Evolutionary conservation across 1,140 invertebrate genomes (phyloP).

Genomic region (Micrasema minimum): DNA sequence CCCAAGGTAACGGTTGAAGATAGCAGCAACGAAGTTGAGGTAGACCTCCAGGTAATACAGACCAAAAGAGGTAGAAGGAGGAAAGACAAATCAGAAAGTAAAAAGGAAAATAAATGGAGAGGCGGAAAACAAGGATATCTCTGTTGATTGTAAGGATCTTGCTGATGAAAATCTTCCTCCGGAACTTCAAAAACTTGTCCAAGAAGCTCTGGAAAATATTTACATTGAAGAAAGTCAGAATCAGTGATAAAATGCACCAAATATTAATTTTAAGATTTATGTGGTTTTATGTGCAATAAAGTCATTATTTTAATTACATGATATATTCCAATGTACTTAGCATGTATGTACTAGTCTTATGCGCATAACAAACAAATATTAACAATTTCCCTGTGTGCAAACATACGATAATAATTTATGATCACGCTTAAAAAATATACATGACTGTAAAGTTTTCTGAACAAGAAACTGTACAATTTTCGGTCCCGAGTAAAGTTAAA

Average conservation of each 20-base stretch:
- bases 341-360: no score
- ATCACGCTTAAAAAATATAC: no score
- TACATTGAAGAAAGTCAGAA: conserved; percentile 51
- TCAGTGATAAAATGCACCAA: conserved; percentile 9
- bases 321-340: no score
- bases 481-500: no score
- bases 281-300: no score
- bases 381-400: no score
- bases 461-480: no score
- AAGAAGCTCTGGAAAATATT: conserved; percentile 62
- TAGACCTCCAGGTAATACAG: conserved; percentile 34
- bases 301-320: no score
- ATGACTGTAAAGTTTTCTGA: no score
- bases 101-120: conserved; percentile 12
- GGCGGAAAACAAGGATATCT: not conserved
- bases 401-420: no score
- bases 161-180: conserved; percentile 55
- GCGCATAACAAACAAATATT: no score
- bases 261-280: no score
- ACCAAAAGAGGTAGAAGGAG: conserved; percentile 43
- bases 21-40: conserved; percentile 20
- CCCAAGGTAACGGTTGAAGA: conserved; percentile 55
- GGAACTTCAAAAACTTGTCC: conserved; percentile 62
- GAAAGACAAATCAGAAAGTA: conserved; percentile 34
- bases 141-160: not conserved